Percentiles rank a stretch among this genome's conserved stretches.
phyloP scores from a whole-genome alignment of 2,797 vertebrate species.

The Clarias pachynema region DNA sequence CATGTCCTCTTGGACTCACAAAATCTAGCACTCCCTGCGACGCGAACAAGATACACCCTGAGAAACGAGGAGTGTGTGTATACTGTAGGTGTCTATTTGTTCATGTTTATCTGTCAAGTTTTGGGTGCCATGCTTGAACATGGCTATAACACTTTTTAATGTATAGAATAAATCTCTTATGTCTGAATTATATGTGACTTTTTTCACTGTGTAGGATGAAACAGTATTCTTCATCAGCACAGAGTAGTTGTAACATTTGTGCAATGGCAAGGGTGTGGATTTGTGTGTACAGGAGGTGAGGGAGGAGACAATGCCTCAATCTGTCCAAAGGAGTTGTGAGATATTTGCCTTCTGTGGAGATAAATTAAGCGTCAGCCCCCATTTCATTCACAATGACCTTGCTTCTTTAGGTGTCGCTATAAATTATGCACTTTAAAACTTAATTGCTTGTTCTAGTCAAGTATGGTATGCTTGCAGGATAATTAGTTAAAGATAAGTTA shows the following conservation, averaged over 20 bases:
- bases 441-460: slow-evolving; percentile 19
- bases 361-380: slow-evolving; percentile 24
- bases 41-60: slow-evolving; percentile 32
- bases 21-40: slow-evolving; percentile 5
- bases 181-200: slow-evolving; percentile 11
- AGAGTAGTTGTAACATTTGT: slow-evolving; percentile 1
- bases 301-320: slow-evolving; percentile 41
- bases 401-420: slow-evolving; percentile 20
- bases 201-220: background rate
- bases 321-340: slow-evolving; percentile 27
- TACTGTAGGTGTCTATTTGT: slow-evolving; percentile 46
- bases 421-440: slow-evolving; percentile 9
- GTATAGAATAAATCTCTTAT: slow-evolving; percentile 2
- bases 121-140: slow-evolving; percentile 1
- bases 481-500: slow-evolving; percentile 15
- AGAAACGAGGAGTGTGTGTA: slow-evolving; percentile 31
- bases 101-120: background rate
- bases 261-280: slow-evolving; percentile 26
- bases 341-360: slow-evolving; percentile 20
- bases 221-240: slow-evolving; percentile 13
- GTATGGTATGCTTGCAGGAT: slow-evolving; percentile 13
- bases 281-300: slow-evolving; percentile 17
- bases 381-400: slow-evolving; percentile 23
- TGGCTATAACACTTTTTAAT: slow-evolving; percentile 22
- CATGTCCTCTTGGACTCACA: slow-evolving; percentile 49